A percentile compares a stretch with the other conserved stretches of the same genome.
Conservation (phyloP, 1,140 invertebrate genomes). For the Listronotus oregonensis region DNA sequence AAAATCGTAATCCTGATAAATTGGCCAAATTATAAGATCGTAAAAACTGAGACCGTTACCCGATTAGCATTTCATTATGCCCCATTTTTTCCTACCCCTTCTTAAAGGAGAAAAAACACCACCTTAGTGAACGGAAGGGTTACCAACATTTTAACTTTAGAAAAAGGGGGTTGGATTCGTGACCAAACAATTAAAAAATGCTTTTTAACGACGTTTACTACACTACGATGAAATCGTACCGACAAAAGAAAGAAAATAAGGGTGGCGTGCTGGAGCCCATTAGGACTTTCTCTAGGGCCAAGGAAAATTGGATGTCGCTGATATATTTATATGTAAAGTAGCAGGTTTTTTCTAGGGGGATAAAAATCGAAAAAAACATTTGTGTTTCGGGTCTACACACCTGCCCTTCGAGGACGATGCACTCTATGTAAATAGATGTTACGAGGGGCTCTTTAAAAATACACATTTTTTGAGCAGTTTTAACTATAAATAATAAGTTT, state of each 20-base stretch:
- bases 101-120: neutral
- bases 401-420: conserved; percentile 9
- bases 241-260: conserved; percentile 15
- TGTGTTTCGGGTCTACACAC: neutral
- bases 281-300: too few species aligned
- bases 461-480: too few species aligned
- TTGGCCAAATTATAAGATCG: conserved; percentile 17
- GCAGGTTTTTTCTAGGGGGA: conserved; percentile 11
- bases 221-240: neutral
- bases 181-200: conserved; percentile 14
- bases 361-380: neutral
- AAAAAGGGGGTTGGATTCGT: conserved; percentile 1
- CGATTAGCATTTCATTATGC: conserved; percentile 12
- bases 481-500: too few species aligned
- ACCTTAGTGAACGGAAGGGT: conserved; percentile 2
- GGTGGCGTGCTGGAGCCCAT: too few species aligned
- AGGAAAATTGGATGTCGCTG: too few species aligned
- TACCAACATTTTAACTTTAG: neutral
- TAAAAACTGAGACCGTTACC: conserved; percentile 15
- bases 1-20: conserved; percentile 16
- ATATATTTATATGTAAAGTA: too few species aligned
- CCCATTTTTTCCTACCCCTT: conserved; percentile 1
- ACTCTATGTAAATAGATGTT: neutral
- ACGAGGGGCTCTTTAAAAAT: too few species aligned
- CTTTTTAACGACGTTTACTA: conserved; percentile 5